Conservation (phyloP, 1,140 invertebrate species). For the Brachionus asplanchnoidis region DNA sequence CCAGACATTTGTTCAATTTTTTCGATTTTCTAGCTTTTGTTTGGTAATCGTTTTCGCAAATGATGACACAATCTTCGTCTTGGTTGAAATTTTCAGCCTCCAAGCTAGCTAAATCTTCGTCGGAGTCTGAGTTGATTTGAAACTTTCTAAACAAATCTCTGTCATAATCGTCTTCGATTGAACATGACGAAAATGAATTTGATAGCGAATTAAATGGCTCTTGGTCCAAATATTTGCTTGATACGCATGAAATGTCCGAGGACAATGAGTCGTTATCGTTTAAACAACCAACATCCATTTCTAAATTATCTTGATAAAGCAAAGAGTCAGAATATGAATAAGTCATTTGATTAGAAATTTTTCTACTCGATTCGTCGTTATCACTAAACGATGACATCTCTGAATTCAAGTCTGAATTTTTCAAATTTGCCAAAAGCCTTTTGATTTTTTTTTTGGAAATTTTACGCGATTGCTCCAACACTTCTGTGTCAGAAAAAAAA, state of each 20-base stretch:
- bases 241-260: background rate
- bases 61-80: conserved; percentile 2
- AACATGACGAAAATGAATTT: background rate
- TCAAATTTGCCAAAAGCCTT: background rate
- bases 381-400: background rate
- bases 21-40: background rate
- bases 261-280: background rate
- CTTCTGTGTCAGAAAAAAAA: conserved; percentile 26
- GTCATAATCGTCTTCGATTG: background rate
- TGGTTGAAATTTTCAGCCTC: background rate
- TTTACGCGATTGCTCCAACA: background rate
- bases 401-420: background rate
- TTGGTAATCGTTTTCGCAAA: background rate
- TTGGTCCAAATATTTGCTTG: background rate
- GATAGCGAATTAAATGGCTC: background rate
- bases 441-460: background rate
- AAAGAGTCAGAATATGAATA: background rate
- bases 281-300: background rate
- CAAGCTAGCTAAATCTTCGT: background rate
- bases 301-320: background rate
- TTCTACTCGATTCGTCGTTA: background rate
- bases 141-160: background rate
- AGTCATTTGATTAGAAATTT: background rate
- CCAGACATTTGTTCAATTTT: conserved; percentile 5
- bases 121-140: background rate